Evolutionary conservation across 1,140 invertebrate genomes (phyloP).

Genomic region (Sesamia nonagrioides): DNA sequence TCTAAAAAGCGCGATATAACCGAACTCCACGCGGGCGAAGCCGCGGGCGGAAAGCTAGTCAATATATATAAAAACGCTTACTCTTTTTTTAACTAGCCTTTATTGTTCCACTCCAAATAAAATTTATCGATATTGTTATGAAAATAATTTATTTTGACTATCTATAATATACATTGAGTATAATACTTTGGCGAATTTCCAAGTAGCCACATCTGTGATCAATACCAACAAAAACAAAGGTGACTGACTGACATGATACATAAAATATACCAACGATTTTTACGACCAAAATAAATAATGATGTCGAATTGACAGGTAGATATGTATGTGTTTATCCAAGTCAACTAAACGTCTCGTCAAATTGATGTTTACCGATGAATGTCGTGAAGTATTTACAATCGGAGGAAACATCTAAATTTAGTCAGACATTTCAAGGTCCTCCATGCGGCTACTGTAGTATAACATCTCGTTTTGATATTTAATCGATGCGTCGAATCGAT

Average conservation of each 20-base stretch:
- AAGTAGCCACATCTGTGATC: constrained; percentile 9
- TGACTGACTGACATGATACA: constrained; percentile 9
- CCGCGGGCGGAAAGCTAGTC: too few relatives aligned
- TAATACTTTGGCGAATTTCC: not conserved
- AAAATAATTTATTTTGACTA: constrained; percentile 26
- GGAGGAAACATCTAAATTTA: too few relatives aligned
- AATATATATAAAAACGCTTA: too few relatives aligned
- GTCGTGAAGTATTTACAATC: not conserved
- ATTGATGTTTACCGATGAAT: not conserved
- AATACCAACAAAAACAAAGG: not conserved
- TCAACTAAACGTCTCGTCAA: not conserved
- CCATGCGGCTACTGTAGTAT: too few relatives aligned
- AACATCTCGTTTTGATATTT: too few relatives aligned
- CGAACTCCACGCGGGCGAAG: too few relatives aligned
- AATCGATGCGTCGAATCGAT: too few relatives aligned
- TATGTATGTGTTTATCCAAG: not conserved
- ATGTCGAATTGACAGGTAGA: not conserved
- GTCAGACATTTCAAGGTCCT: too few relatives aligned
- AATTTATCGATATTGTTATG: not conserved
- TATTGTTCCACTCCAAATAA: not conserved
- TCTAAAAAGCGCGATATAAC: too few relatives aligned
- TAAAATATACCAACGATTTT: constrained; percentile 4
- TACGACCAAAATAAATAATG: constrained; percentile 14
- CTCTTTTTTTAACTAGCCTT: too few relatives aligned
- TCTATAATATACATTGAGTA: not conserved